These are phyloP conservation scores for Lasioglossum marginatum DNA, from an alignment of 2,888 invertebrate genomes.

Conservation along the genomic window DNA sequence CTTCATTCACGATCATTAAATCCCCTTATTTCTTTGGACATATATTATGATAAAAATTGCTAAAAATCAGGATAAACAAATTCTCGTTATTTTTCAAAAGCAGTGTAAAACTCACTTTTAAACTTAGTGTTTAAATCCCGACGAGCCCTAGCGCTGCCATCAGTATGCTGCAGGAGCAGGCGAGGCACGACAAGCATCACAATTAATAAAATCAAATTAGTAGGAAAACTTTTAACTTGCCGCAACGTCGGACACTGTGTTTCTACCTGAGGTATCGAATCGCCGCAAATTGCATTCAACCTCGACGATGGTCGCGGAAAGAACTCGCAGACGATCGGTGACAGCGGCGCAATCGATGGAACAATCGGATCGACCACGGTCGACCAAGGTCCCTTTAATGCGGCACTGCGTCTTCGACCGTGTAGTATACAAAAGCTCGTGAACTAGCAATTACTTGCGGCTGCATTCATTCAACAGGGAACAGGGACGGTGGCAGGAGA, in stretches of 20 bases:
- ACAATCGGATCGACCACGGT: conserved; percentile 11
- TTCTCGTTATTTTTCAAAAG: no score
- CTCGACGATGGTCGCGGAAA: not conserved
- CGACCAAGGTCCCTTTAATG: conserved; percentile 3
- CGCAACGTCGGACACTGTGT: not conserved
- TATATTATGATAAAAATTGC: not conserved
- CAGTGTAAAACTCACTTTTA: not conserved
- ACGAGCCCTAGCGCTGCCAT: not conserved
- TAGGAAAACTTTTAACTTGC: not conserved
- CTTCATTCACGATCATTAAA: not conserved
- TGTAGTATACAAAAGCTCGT: conserved; percentile 5
- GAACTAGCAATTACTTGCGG: conserved; percentile 19
- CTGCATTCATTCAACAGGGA: conserved; percentile 3
- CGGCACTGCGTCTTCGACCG: not conserved
- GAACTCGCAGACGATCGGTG: not conserved
- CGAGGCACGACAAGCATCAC: not conserved
- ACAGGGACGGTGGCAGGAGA: not conserved
- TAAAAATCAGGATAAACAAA: not conserved
- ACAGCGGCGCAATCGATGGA: conserved; percentile 1
- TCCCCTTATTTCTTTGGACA: no score
- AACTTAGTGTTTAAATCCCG: not conserved
- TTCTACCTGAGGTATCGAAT: conserved; percentile 21
- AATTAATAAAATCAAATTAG: conserved; percentile 25
- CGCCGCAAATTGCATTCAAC: conserved; percentile 4
- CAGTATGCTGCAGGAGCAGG: not conserved